Evolutionary conservation across 2,113 vertebrate genomes (phyloP).

Genomic region (Melospiza melodia): DNA sequence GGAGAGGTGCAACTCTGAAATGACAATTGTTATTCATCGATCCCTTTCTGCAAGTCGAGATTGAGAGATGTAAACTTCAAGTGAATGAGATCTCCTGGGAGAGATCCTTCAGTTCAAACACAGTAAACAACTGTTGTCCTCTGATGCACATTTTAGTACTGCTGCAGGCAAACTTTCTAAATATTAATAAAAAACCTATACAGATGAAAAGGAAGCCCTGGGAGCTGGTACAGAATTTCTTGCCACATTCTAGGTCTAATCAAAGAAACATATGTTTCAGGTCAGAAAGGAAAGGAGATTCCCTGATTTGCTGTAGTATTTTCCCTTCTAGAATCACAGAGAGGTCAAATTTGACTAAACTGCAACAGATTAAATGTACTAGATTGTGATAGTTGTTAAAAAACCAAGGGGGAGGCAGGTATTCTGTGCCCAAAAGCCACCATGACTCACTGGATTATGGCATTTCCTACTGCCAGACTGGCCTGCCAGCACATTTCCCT

Average conservation of each 20-base stretch:
- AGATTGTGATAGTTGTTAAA: neutral
- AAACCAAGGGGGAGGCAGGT: neutral
- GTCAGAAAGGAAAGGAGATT: neutral
- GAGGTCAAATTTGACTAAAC: neutral
- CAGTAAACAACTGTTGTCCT: slow-evolving; percentile 91
- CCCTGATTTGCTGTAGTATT: neutral
- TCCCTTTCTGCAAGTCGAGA: slow-evolving; percentile 80
- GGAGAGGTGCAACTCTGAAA: slow-evolving; percentile 75
- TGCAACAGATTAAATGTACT: neutral
- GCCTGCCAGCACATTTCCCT: neutral
- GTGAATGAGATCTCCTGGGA: slow-evolving; percentile 81
- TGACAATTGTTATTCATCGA: slow-evolving; percentile 85
- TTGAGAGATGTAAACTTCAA: slow-evolving; percentile 85
- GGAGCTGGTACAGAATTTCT: slow-evolving; percentile 39
- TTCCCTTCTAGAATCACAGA: neutral
- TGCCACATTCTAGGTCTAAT: slow-evolving; percentile 29
- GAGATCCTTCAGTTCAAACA: slow-evolving; percentile 87
- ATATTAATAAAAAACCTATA: slow-evolving; percentile 74
- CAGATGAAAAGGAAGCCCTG: slow-evolving; percentile 49
- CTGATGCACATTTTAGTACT: slow-evolving; percentile 89
- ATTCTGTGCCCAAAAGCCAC: neutral
- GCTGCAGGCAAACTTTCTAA: slow-evolving; percentile 89
- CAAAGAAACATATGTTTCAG: slow-evolving; percentile 18
- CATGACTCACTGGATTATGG: neutral
- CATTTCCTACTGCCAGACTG: neutral